These are phyloP conservation scores for Aphidius colemani DNA, from an alignment of 2,888 invertebrate genomes.

Conservation along the genomic window DNA sequence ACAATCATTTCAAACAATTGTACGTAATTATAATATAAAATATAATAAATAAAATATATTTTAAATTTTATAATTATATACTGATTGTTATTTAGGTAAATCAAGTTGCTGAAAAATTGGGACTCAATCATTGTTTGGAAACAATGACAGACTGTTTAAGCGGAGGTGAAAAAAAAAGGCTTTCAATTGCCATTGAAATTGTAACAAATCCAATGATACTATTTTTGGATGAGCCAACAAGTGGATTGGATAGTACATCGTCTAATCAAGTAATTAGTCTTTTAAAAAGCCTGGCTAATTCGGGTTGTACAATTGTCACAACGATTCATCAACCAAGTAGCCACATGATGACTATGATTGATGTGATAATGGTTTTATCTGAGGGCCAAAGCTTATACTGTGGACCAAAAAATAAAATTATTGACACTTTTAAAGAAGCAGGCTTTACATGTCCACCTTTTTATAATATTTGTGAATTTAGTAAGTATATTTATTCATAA, in stretches of 20 bases:
- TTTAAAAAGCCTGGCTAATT: constrained; percentile 67
- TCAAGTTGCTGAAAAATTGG: constrained; percentile 63
- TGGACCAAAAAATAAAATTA: constrained; percentile 67
- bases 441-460: constrained; percentile 74
- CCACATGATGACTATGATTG: constrained; percentile 73
- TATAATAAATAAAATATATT: too few species aligned
- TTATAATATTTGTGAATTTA: constrained; percentile 80
- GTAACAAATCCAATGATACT: constrained; percentile 68
- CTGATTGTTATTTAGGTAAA: constrained; percentile 57
- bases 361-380: constrained; percentile 73
- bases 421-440: constrained; percentile 66
- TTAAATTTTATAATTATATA: too few species aligned
- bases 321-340: constrained; percentile 83
- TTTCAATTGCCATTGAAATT: constrained; percentile 67
- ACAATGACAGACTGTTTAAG: constrained; percentile 64
- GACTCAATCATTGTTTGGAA: constrained; percentile 61
- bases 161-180: constrained; percentile 67
- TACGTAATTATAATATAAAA: neutral
- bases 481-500: constrained; percentile 58
- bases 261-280: constrained; percentile 71
- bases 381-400: constrained; percentile 73
- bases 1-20: constrained; percentile 18
- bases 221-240: constrained; percentile 69
- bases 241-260: constrained; percentile 69
- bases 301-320: constrained; percentile 74